Evolutionary conservation across 53 echinoderm and acorn worm genomes (phyloP), one percentile per base, ranked within the genome.

Genomic region (Holothuria leucospilota): DNA sequence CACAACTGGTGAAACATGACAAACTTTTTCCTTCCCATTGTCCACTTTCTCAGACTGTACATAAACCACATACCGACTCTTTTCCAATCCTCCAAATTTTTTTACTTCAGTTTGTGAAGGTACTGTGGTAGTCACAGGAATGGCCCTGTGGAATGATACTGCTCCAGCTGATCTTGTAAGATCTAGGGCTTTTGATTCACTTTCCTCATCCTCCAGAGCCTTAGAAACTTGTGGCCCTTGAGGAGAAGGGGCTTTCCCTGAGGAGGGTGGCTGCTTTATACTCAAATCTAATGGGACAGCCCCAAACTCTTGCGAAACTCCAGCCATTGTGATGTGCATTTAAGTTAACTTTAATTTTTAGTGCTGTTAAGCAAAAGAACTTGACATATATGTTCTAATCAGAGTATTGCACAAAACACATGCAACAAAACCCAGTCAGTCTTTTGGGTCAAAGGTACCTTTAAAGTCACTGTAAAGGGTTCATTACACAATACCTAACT

Each of bases 71-170:
- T 16, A 56, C 16, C 5, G 56, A 16, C 4, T 56, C 8, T 56
- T 56, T 21, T 38, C 39, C 14, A 69, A 24, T 14, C 29, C 72
- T 14, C 29, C 72, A 9, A 75, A 28, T 42, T 49, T 27, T 49
- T 75, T 51, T 49, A 51, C 12, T 8, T 49, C 49, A 5, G 75
- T 75, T 28, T 8, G 39, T 6, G 75, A 75, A 7, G 75, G 75
- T 24, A 75, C 75, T 20, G 75, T n/a, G 51, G 75, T 75, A 25
- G 75, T 75, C 4, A 75, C 75, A 51, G 75, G 75, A 24, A 75
- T 75, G 9, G 75, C 75, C 39, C 75, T 75, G 52, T 75, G 75
- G 39, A 75, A 75, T 21, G 75, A 23, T 26, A 75, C 75, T 51
- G 75, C 41, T 25, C 51, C 21, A 2, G 20, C 20, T 21, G 75